A percentile compares a stretch with the other conserved stretches of the same genome.
These are phyloP conservation scores for Panorpa germanica DNA, from an alignment of 2,888 invertebrate genomes.

Conservation along the genomic window DNA sequence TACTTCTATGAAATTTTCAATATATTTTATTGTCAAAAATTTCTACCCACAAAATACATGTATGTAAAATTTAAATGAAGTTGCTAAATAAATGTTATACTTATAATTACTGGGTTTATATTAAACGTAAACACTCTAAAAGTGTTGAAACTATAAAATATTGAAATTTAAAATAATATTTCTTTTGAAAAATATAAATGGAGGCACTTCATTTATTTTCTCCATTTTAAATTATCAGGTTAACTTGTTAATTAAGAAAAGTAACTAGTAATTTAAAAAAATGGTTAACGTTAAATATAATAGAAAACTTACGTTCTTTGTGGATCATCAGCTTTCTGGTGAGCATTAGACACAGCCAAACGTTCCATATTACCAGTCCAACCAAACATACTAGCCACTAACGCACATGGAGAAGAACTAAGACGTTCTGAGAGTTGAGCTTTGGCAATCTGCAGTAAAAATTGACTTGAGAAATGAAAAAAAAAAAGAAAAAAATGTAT, in stretches of 20 bases:
- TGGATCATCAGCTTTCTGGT: conserved; percentile 87
- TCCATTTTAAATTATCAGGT: no score
- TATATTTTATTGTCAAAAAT: no score
- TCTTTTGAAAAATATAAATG: no score
- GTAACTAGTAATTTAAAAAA: no score
- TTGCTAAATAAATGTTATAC: no score
- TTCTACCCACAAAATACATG: not conserved
- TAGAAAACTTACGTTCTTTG: conserved; percentile 39
- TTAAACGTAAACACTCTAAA: no score
- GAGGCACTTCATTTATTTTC: no score
- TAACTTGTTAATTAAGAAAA: no score
- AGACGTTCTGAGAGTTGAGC: conserved; percentile 75
- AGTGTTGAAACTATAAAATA: no score
- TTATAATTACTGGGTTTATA: no score
- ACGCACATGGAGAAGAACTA: conserved; percentile 82
- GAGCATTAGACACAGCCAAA: conserved; percentile 85
- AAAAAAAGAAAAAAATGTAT: conserved; percentile 5
- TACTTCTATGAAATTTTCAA: no score
- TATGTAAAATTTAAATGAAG: conserved; percentile 2
- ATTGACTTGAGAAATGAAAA: conserved; percentile 3
- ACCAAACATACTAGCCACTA: conserved; percentile 91
- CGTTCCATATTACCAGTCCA: conserved; percentile 99
- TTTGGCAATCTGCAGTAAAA: conserved; percentile 36
- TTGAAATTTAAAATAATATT: no score
- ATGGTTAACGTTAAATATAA: conserved; percentile 20